Conservation (phyloP, 2,888 invertebrate species). For the Amorpha juglandis region DNA sequence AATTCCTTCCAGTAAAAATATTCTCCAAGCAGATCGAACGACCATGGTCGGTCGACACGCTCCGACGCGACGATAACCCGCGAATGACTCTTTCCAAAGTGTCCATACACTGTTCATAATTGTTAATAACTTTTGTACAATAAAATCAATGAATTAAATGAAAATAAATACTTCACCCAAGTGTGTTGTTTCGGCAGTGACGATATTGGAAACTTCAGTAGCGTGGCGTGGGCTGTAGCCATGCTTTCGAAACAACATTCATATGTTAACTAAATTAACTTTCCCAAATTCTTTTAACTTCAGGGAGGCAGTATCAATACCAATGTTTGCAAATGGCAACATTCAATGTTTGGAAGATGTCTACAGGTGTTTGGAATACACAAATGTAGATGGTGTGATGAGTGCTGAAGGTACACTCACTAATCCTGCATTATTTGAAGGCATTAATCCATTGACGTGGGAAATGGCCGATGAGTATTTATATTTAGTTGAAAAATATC, state of each 20-base stretch:
- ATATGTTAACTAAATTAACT: background rate
- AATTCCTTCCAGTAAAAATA: too few relatives aligned
- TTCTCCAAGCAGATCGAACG: too few relatives aligned
- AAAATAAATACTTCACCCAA: too few relatives aligned
- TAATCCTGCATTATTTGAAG: conserved; percentile 96
- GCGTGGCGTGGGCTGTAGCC: too few relatives aligned
- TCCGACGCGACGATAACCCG: too few relatives aligned
- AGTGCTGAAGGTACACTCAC: conserved; percentile 98
- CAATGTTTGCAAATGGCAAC: conserved; percentile 99
- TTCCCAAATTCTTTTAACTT: conserved; percentile 39
- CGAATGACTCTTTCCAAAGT: too few relatives aligned
- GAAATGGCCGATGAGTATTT: conserved; percentile 95
- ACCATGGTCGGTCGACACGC: too few relatives aligned
- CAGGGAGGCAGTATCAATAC: conserved; percentile 93
- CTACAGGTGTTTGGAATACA: conserved; percentile 91
- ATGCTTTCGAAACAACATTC: background rate
- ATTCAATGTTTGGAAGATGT: conserved; percentile 96
- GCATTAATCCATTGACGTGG: conserved; percentile 92
- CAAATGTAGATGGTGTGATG: conserved; percentile 95
- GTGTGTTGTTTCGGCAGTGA: too few relatives aligned
- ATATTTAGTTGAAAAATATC: conserved; percentile 90
- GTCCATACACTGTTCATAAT: too few relatives aligned
- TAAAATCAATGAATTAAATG: too few relatives aligned
- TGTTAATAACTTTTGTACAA: too few relatives aligned
- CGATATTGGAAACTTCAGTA: too few relatives aligned